phyloP scores from a whole-genome alignment of 2,113 vertebrate species.

The Peromyscus polionotus region DNA sequence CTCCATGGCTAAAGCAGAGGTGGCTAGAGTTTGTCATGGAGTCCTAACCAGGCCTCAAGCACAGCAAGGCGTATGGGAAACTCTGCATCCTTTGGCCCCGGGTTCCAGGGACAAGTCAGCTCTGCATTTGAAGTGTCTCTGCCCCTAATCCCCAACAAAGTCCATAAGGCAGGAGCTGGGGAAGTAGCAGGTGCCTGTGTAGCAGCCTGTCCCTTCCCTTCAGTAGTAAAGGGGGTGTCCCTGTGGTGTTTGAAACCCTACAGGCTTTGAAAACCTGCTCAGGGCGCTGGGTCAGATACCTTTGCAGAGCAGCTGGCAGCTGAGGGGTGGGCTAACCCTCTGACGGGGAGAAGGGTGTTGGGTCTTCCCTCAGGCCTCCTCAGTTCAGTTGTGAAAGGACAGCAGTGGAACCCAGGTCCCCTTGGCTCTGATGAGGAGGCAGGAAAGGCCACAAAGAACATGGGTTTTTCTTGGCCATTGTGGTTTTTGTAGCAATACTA shows the following conservation, averaged over 20 bases:
- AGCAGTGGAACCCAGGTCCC: too few relatives aligned
- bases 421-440: background rate
- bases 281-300: constrained; percentile 77
- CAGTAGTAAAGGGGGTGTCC: constrained; percentile 74
- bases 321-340: constrained; percentile 68
- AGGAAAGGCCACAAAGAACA: background rate
- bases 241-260: constrained; percentile 83
- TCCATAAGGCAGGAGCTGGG: background rate
- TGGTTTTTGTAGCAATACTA: background rate
- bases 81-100: background rate
- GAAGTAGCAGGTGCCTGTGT: constrained; percentile 13
- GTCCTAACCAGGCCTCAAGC: background rate
- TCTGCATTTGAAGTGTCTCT: background rate
- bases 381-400: background rate
- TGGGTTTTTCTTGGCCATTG: background rate
- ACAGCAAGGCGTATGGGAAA: background rate
- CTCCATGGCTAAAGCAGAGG: background rate
- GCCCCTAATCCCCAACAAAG: background rate
- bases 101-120: background rate
- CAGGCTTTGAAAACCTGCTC: constrained; percentile 79
- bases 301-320: constrained; percentile 72
- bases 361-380: constrained; percentile 22
- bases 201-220: constrained; percentile 55
- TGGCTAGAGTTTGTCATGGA: background rate
- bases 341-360: background rate